phyloP scores from a whole-genome alignment of 2,113 vertebrate genomes.

The Desmodus rotundus region DNA sequence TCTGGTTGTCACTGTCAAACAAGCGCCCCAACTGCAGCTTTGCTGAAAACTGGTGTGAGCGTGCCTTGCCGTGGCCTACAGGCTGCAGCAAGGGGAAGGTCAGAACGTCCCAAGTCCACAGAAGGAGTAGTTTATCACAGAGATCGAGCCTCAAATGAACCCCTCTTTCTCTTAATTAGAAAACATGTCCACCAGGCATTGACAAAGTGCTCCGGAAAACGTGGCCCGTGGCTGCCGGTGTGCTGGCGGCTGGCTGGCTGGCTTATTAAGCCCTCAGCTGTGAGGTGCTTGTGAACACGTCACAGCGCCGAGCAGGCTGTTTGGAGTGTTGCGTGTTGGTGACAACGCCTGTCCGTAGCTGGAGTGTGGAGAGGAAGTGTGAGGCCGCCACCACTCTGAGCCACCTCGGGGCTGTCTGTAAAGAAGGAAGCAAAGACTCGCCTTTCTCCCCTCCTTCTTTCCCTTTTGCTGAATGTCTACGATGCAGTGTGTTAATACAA shows the following conservation, averaged over 20 bases:
- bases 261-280: background rate
- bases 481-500: fast-evolving
- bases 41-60: background rate
- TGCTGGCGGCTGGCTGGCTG: background rate
- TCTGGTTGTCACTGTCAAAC: fast-evolving
- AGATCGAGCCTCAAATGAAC: background rate
- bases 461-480: background rate
- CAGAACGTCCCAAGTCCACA: background rate
- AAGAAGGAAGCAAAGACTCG: background rate
- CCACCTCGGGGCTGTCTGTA: background rate
- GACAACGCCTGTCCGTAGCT: fast-evolving
- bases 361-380: background rate
- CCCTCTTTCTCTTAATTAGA: background rate
- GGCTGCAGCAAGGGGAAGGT: background rate
- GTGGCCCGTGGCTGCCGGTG: background rate
- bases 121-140: background rate
- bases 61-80: fast-evolving
- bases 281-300: background rate
- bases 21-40: background rate
- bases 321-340: background rate
- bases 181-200: background rate
- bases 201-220: background rate
- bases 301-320: background rate
- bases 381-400: background rate
- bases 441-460: background rate